Base-by-base conservation (phyloP, 2,797 vertebrate species). In the Danio albolineatus region DNA sequence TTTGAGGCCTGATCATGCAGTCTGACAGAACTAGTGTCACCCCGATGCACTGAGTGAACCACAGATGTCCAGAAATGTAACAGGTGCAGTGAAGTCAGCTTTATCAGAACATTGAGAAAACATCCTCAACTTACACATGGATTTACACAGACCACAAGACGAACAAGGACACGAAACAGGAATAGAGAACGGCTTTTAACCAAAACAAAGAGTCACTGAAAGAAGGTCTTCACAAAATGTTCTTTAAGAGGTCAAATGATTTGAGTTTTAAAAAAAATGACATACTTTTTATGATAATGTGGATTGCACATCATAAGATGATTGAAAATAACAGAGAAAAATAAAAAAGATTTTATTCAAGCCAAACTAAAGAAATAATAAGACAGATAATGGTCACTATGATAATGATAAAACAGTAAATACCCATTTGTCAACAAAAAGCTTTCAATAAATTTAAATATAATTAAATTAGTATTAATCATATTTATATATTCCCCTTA, bases 11-110 rank as follows among this genome's bases (percentile, higher is more conserved):
- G 43, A 66, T 43, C 10, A 41, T 7, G 16, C 12, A 10, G n/a
- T 36, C 7, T 48, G 16, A 43, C 21, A 14, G 12, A 49, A 36
- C 43, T 61, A 38, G 16, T 39, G 44, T 38, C 2, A 0, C 65
- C 36, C 19, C 70, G 44, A 64, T n/a, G 36, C 14, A 10, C 12
- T 65, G 48, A 67, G 64, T 67, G 46, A 57, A 64, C 60, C 82
- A 61, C 54, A 67, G 60, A 62, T 66, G 75, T 64, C 54, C 66
- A 76, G 48, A 53, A 66, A 64, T 53, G n/a, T 54, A 77, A 79
- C 84, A 82, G 84, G 73, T 77, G 73, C 73, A 84, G 75, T 74
- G 77, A 80, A 80, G 67, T 83, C 82, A 85, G n/a, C 36, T 62
- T 39, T 19, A 83, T 67, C 69, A 49, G 28, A 38, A 49, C 38